phyloP scores from a whole-genome alignment of 2,797 vertebrate species.

The Anolis apletophallus region DNA sequence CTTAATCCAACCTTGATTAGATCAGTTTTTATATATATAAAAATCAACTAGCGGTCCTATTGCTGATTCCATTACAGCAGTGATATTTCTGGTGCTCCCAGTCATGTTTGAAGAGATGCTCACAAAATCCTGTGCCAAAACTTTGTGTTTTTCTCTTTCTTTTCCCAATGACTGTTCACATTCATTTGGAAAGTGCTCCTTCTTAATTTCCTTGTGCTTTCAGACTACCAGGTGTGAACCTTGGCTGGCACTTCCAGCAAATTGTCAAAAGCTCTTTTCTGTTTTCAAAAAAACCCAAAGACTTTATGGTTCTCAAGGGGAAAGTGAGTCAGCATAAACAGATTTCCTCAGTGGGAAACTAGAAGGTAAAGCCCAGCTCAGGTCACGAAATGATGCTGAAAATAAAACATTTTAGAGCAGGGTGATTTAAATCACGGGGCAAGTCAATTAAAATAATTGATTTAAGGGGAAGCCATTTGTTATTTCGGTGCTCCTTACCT shows the following conservation, averaged over 20 bases:
- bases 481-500: not conserved
- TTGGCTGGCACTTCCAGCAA: not conserved
- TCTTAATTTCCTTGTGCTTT: not conserved
- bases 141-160: not conserved
- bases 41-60: not conserved
- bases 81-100: not conserved
- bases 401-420: conserved; percentile 3
- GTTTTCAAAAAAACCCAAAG: not conserved
- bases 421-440: not conserved
- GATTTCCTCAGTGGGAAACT: not conserved
- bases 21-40: not conserved
- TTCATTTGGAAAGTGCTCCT: not conserved
- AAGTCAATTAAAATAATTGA: not conserved
- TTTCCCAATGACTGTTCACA: not conserved
- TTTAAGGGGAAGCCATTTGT: not conserved
- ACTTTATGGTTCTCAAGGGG: not conserved
- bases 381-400: not conserved
- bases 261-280: not conserved
- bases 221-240: not conserved
- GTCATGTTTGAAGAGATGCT: not conserved
- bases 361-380: not conserved
- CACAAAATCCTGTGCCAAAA: not conserved
- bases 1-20: not conserved
- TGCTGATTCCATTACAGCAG: not conserved
- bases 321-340: not conserved